These are phyloP conservation scores for Tachysurus vachellii DNA, from an alignment of 2,113 vertebrate genomes.

Conservation along the genomic window DNA sequence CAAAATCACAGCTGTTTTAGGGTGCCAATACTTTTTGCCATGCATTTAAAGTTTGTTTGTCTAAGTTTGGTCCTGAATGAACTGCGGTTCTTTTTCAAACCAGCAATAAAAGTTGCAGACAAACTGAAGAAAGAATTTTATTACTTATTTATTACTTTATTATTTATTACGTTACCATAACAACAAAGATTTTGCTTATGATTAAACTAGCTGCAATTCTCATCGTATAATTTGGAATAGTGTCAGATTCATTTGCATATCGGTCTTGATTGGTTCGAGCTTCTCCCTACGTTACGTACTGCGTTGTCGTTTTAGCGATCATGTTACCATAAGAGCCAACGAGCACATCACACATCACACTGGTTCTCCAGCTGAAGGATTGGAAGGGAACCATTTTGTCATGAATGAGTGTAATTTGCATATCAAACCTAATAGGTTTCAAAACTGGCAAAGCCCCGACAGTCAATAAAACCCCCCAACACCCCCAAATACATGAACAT, in stretches of 20 bases:
- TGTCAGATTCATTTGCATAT: neutral
- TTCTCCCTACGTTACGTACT: neutral
- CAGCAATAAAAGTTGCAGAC: neutral
- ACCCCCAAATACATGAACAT: neutral
- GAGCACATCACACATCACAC: neutral
- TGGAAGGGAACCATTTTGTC: neutral
- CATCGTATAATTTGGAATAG: neutral
- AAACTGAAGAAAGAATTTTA: neutral
- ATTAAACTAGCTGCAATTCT: neutral
- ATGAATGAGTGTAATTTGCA: neutral
- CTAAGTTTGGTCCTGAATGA: neutral
- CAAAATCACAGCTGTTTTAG: neutral
- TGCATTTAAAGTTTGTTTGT: neutral
- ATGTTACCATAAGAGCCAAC: neutral
- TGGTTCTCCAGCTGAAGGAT: neutral
- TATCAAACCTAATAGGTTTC: neutral
- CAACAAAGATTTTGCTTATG: neutral
- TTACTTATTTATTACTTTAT: neutral
- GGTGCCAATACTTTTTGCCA: neutral
- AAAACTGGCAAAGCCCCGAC: neutral
- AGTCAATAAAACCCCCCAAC: too few relatives aligned
- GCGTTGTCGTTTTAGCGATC: neutral
- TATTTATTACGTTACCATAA: neutral
- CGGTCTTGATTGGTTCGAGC: neutral
- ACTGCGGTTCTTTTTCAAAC: neutral